Conservation (phyloP, 92 coral and sea anemone species). For the Actinernus sp. region DNA sequence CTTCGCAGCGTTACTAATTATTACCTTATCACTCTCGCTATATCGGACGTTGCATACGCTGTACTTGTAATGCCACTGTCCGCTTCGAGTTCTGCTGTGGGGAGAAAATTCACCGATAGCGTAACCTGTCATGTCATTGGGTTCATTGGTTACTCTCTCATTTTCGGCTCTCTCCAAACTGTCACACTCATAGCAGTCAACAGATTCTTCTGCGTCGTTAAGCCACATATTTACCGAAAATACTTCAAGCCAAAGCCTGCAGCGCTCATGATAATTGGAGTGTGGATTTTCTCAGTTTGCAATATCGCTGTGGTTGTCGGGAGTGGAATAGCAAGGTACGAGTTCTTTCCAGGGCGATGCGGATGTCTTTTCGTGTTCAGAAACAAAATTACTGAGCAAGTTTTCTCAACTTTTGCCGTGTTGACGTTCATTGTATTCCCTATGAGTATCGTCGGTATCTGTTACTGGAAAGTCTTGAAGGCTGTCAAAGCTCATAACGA, state of each 20-base stretch:
- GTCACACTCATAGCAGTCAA: slow-evolving; percentile 22
- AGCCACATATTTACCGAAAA: slow-evolving; percentile 22
- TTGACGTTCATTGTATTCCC: slow-evolving; percentile 1
- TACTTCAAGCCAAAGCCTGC: slow-evolving; percentile 33
- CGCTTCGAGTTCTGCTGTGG: background rate
- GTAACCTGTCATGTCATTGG: slow-evolving; percentile 2
- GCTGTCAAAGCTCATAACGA: slow-evolving; percentile 19
- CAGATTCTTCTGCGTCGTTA: slow-evolving; percentile 34
- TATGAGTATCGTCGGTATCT: background rate
- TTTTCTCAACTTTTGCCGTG: background rate
- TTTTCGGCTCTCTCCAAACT: slow-evolving; percentile 24
- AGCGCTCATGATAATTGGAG: background rate
- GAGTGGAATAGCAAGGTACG: background rate
- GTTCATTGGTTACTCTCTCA: background rate
- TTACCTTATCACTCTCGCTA: slow-evolving; percentile 22
- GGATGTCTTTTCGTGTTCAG: slow-evolving; percentile 3
- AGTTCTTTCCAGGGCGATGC: slow-evolving; percentile 15
- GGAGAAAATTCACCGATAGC: slow-evolving; percentile 2
- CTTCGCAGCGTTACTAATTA: slow-evolving; percentile 20
- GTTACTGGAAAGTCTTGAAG: slow-evolving; percentile 28
- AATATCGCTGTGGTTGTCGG: background rate
- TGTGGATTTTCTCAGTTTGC: slow-evolving; percentile 5
- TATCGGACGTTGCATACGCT: slow-evolving; percentile 18
- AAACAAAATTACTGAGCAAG: background rate
- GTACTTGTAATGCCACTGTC: slow-evolving; percentile 4